Evolutionary conservation across 2,888 invertebrate species (phyloP).

Genomic region (Ophion ellenae): DNA sequence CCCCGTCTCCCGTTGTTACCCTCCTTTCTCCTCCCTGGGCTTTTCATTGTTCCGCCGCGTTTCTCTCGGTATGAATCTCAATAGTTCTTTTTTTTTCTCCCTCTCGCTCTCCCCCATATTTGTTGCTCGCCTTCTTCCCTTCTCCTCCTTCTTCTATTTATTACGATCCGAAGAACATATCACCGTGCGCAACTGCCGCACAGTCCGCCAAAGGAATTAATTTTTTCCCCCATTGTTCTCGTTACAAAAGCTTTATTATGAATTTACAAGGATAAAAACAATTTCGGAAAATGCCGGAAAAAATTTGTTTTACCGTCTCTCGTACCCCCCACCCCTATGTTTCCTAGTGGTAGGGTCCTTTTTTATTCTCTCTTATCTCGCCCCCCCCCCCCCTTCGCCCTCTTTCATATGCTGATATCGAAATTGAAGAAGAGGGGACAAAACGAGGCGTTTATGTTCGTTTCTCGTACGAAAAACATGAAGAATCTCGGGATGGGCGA

Average conservation of each 20-base stretch:
- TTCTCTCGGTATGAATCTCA: conserved; percentile 54
- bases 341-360: background rate
- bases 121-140: conserved; percentile 16
- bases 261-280: conserved; percentile 6
- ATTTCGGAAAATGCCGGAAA: background rate
- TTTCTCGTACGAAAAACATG: conserved; percentile 39
- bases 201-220: conserved; percentile 7
- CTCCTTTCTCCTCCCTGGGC: conserved; percentile 56
- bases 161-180: conserved; percentile 49
- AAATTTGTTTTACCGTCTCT: background rate
- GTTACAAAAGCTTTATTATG: conserved; percentile 2
- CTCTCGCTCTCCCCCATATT: conserved; percentile 25
- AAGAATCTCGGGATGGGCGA: conserved; percentile 14
- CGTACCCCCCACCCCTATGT: background rate
- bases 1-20: conserved; percentile 48
- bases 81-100: conserved; percentile 46
- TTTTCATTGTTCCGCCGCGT: conserved; percentile 58
- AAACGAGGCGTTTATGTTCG: conserved; percentile 75
- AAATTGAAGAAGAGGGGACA: conserved; percentile 70
- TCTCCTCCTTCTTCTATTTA: conserved; percentile 30
- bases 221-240: conserved; percentile 3
- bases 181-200: conserved; percentile 6
- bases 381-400: background rate
- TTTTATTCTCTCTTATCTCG: conserved; percentile 17
- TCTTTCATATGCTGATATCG: conserved; percentile 66